Base-by-base conservation (phyloP, 1,140 invertebrate species). In the Berghia stephanieae region DNA sequence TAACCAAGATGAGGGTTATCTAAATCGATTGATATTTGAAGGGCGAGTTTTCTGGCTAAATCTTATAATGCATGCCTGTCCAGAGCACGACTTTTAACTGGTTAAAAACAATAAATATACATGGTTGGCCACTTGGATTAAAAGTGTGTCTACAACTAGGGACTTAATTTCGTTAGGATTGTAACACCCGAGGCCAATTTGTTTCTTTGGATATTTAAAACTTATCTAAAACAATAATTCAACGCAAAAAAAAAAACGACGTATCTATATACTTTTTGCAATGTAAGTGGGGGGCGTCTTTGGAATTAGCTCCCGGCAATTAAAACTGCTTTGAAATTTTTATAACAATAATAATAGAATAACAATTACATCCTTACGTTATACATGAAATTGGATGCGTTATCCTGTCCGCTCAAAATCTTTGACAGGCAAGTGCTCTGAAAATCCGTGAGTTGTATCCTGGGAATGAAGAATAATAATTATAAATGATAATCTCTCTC, bases 381-480 rank as follows among this genome's bases (percentile, higher is more conserved):
- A 27, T 74, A 78, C 27, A 80, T 71, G 52, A 80, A 78, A 21
- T 73, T 36, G 18, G 83, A 80, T 40, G 81, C 71, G 46, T 71
- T 83, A 2, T 78, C 77, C 44, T 75, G 63, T 18, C 76, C 70
- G 27, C 43, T 71, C 31, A 69, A 46, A 34, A 67, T 27, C 13
- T 70, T 78, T 49, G 69, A 31, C 55, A 77, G 57, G 79, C 83
- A 84, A 3, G 80, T 69, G 44, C 70, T 77, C 57, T 82, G 83
- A 66, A 79, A 81, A 49, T 84, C 83, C 44, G 78, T 82, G 16
- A 84, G 46, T 5, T 80, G 73, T 10, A 80, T 31, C 21, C 83
- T 84, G 77, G 0, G 69, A 57, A 40, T 69, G 31, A 36, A 13
- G 13, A 18, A 27, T 16, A 27, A 27, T 63, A 31, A 31, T 18